phyloP scores from a whole-genome alignment of 2,113 vertebrate genomes.

The Callipepla squamata region DNA sequence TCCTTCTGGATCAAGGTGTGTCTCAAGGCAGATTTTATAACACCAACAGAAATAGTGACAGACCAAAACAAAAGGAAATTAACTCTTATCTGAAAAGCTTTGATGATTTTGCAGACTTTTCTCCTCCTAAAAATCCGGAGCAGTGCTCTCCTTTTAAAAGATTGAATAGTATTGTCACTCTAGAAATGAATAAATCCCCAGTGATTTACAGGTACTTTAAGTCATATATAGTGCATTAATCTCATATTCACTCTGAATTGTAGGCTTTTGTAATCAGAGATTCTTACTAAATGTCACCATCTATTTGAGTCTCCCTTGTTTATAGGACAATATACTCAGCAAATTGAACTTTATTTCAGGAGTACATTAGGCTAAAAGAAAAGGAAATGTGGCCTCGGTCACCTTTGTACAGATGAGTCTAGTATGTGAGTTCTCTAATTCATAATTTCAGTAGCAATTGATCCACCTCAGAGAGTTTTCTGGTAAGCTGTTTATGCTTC shows the following conservation, averaged over 20 bases:
- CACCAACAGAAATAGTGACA: slow-evolving; percentile 8
- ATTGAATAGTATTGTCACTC: background rate
- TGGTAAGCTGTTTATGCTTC: background rate
- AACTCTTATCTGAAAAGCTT: background rate
- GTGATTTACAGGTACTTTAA: background rate
- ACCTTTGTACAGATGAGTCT: background rate
- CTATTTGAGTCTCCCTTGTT: background rate
- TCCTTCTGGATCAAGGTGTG: background rate
- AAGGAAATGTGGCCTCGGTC: background rate
- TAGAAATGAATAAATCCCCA: background rate
- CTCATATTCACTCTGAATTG: background rate
- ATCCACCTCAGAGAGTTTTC: background rate
- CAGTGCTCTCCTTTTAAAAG: background rate
- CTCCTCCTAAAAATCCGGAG: background rate
- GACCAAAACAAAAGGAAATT: background rate
- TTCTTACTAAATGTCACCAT: background rate
- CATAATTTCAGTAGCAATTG: background rate
- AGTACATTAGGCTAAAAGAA: background rate
- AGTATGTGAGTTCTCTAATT: background rate
- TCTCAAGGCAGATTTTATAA: background rate
- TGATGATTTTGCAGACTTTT: background rate
- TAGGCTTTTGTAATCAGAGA: background rate
- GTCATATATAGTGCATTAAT: background rate
- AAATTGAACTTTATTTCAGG: background rate
- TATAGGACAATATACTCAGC: background rate